Conservation (phyloP, 2,113 vertebrate genomes). For the Oostethus manadensis region DNA sequence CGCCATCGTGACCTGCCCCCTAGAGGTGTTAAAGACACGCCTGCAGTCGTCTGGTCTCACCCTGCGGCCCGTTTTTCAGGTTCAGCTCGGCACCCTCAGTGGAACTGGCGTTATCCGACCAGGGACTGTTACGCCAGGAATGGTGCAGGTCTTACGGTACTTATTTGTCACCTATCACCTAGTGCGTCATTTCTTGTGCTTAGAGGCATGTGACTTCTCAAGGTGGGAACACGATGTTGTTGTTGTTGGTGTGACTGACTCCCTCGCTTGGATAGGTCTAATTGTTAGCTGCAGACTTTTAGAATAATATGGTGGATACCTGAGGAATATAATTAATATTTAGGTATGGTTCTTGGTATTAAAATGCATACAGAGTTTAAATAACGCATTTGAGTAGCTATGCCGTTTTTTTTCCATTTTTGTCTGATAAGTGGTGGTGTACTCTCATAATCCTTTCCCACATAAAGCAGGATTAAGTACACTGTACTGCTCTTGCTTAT, state of each 20-base stretch:
- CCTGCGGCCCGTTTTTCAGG: constrained; percentile 86
- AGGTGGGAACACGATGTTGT: constrained; percentile 15
- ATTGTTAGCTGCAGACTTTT: neutral
- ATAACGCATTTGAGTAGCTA: neutral
- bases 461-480: constrained; percentile 31
- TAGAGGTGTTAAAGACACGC: constrained; percentile 93
- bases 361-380: neutral
- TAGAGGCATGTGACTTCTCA: constrained; percentile 7
- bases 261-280: neutral
- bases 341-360: neutral
- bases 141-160: constrained; percentile 89
- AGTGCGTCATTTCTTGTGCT: neutral
- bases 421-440: neutral
- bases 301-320: no score
- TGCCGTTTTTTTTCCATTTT: constrained; percentile 9
- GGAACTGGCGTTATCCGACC: constrained; percentile 86
- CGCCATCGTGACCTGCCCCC: constrained; percentile 89
- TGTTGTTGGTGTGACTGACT: neutral
- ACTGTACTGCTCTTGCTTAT: constrained; percentile 2
- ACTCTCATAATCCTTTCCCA: constrained; percentile 23
- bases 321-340: neutral
- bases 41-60: constrained; percentile 87
- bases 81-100: constrained; percentile 87
- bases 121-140: constrained; percentile 80
- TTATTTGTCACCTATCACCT: constrained; percentile 31